Evolutionary conservation across 2,888 invertebrate genomes (phyloP), one percentile per base, ranked within the genome.

Genomic region (Pyrochroa serraticornis): DNA sequence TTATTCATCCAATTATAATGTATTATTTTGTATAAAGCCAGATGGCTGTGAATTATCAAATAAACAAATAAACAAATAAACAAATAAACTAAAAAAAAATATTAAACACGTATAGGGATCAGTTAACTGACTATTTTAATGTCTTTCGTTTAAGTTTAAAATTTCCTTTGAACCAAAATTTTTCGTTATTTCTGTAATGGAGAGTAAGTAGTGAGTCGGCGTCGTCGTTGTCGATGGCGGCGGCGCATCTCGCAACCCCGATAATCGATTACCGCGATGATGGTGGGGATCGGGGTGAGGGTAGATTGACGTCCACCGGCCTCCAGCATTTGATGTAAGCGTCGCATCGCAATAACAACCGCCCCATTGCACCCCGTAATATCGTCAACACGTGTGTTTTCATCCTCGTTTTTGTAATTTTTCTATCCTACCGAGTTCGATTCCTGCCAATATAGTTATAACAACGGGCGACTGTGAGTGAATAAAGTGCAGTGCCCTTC

Each of bases 221-320:
- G 35, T 33, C 49, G 73, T 79, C 79, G 35, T 33, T 46, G 73
- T 79, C 79, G 68, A 78, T 79, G 77, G 39, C 53, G 45, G 33
- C 82, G 80, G 81, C 81, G 76, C 75, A 80, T 79, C 49, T 51
- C 43, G 78, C 77, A 80, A 63, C 76, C 77, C 80, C 80, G 22
- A 22, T 80, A 80, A 81, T 82, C 81, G 81, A 81, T 80, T 81
- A 79, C 71, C 77, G 74, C 81, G 81, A 66, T 81, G 81, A 54
- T 81, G 81, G 62, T 72, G 81, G 72, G 81, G 81, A 64, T 81
- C 81, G 67, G 81, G 81, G 67, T 82, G 81, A 62, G 81, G 81
- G 77, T 81, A 81, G 69, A 80, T 81, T 62, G 75, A 79, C 12
- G 80, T 81, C 30, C 77, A 79, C 63, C 80, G 80, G 78, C 38